A percentile compares a stretch with the other conserved stretches of the same genome.
These are phyloP conservation scores for Aquatica leii DNA, from an alignment of 2,888 invertebrate species.

Conservation along the genomic window DNA sequence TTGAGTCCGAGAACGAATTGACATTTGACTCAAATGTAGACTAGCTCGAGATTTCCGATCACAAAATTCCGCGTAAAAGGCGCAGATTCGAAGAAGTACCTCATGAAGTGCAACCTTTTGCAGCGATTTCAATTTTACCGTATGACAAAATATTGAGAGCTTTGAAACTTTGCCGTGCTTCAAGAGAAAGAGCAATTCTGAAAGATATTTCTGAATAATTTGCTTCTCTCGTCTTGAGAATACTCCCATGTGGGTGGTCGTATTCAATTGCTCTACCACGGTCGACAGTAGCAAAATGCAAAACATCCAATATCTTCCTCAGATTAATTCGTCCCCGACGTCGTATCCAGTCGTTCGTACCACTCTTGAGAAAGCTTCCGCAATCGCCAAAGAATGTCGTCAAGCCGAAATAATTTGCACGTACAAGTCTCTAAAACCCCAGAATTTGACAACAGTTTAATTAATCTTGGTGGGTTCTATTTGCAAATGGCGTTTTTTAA, in stretches of 20 bases:
- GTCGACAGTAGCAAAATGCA: not conserved
- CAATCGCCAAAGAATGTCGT: slow-evolving; percentile 40
- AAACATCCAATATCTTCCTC: not conserved
- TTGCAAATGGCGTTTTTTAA: slow-evolving; percentile 50
- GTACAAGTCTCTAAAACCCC: slow-evolving; percentile 39
- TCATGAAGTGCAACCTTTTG: not conserved
- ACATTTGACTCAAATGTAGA: not conserved
- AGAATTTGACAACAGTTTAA: slow-evolving; percentile 48
- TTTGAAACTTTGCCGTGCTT: not conserved
- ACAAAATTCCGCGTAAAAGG: not conserved
- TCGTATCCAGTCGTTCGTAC: not conserved
- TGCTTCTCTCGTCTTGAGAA: not conserved
- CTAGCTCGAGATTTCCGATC: not conserved
- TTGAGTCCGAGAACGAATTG: not conserved
- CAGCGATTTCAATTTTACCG: not conserved
- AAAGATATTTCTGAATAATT: not conserved
- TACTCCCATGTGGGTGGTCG: not conserved
- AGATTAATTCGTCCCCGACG: slow-evolving; percentile 1
- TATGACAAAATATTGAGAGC: not conserved
- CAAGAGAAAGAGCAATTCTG: not conserved
- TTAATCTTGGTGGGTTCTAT: slow-evolving; percentile 54
- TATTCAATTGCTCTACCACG: not conserved
- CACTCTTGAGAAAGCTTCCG: not conserved
- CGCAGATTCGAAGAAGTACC: not conserved
- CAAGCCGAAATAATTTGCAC: slow-evolving; percentile 43